These are phyloP conservation scores for Portevinia maculata DNA, from an alignment of 2,888 invertebrate species.

Conservation along the genomic window DNA sequence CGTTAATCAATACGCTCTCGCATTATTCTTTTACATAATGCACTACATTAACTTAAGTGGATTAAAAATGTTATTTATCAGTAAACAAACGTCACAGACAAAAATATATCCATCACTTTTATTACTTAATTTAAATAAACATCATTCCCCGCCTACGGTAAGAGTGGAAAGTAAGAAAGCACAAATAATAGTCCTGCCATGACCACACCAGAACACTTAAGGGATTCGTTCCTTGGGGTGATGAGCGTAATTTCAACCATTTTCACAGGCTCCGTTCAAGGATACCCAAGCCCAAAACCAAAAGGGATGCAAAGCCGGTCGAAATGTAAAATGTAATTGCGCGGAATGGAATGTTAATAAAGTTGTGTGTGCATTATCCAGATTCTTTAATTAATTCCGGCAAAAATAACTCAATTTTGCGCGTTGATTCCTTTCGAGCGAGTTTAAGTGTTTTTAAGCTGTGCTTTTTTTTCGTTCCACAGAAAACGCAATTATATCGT, in stretches of 20 bases:
- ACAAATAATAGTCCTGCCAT: conserved; percentile 62
- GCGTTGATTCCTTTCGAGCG: conserved; percentile 43
- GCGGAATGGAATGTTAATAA: conserved; percentile 74
- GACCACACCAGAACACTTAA: conserved; percentile 22
- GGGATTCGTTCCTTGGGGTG: conserved; percentile 53
- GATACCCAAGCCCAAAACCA: conserved; percentile 18
- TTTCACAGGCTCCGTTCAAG: conserved; percentile 42
- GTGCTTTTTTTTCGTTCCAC: not conserved
- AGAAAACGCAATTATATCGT: conserved; percentile 1
- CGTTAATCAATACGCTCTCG: not conserved
- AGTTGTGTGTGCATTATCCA: conserved; percentile 64
- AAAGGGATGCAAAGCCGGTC: conserved; percentile 46
- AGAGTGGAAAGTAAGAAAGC: conserved; percentile 39
- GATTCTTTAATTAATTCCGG: conserved; percentile 69
- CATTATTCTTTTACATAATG: not conserved
- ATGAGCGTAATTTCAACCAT: conserved; percentile 47
- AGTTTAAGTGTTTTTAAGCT: conserved; percentile 35
- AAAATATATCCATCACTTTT: conserved; percentile 64
- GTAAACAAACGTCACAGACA: not conserved
- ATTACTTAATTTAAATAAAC: conserved; percentile 72
- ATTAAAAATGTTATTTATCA: conserved; percentile 24
- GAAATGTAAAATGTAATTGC: conserved; percentile 70
- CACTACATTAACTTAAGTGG: conserved; percentile 46
- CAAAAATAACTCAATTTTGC: conserved; percentile 70
- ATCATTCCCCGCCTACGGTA: conserved; percentile 6